Evolutionary conservation across 2,888 invertebrate genomes (phyloP).

Genomic region (Masnerella sp.): DNA sequence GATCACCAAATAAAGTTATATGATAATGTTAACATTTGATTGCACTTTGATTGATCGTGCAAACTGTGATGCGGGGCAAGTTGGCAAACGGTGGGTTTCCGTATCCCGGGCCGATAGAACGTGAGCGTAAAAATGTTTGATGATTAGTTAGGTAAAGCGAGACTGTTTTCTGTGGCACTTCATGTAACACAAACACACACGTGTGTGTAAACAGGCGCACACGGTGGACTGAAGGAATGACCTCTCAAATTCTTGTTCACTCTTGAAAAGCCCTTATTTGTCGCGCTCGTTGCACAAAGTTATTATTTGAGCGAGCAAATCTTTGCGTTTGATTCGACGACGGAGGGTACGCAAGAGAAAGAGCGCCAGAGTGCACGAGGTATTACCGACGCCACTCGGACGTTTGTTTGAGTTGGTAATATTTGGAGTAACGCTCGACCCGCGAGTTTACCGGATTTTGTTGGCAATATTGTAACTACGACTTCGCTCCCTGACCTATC

Average conservation of each 20-base stretch:
- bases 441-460: constrained; percentile 71
- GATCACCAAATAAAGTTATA: too few species aligned
- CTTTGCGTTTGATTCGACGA: constrained; percentile 71
- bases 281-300: constrained; percentile 64
- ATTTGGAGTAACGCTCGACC: constrained; percentile 72
- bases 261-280: constrained; percentile 59
- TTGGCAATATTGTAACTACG: constrained; percentile 72
- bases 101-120: not conserved
- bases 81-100: too few species aligned
- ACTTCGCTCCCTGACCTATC: constrained; percentile 63
- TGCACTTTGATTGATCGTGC: too few species aligned
- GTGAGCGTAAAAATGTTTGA: constrained; percentile 20
- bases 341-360: constrained; percentile 55
- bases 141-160: constrained; percentile 17
- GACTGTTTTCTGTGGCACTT: constrained; percentile 15
- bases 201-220: not conserved
- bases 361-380: constrained; percentile 46
- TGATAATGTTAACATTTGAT: too few species aligned
- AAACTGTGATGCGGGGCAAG: too few species aligned
- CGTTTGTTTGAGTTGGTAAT: constrained; percentile 73
- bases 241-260: constrained; percentile 53
- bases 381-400: constrained; percentile 60
- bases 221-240: constrained; percentile 32
- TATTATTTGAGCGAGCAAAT: constrained; percentile 74
- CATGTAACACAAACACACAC: constrained; percentile 14